A percentile compares a stretch with the other conserved stretches of the same genome.
Evolutionary conservation across 2,113 vertebrate species (phyloP).

Genomic region (Leucopternis melanops): DNA sequence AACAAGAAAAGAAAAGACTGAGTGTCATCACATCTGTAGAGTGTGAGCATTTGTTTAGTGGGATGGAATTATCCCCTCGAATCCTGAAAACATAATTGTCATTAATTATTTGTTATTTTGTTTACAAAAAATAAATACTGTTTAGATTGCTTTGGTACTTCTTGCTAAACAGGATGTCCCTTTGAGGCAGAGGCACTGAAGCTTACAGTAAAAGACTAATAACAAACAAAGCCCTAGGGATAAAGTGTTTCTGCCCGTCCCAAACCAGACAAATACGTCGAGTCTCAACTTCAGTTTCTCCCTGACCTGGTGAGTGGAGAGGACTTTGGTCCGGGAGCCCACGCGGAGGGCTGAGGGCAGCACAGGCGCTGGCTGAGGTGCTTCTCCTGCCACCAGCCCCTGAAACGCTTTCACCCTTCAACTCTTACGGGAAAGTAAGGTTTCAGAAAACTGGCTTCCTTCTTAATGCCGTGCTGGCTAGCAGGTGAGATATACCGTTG

Average conservation of each 20-base stretch:
- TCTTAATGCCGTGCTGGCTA: not conserved
- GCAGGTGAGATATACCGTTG: not conserved
- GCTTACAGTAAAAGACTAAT: slow-evolving; percentile 25
- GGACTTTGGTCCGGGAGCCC: not conserved
- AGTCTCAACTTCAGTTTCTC: not conserved
- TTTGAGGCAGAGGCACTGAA: slow-evolving; percentile 12
- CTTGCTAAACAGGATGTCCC: slow-evolving; percentile 45
- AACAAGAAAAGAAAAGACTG: slow-evolving; percentile 1
- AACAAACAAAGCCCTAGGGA: slow-evolving; percentile 8
- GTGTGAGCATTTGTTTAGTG: not conserved
- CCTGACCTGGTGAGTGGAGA: not conserved
- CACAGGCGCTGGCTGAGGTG: not conserved
- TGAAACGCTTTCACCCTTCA: not conserved
- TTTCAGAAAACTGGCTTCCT: not conserved
- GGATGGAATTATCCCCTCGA: not conserved
- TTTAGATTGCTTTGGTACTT: slow-evolving; percentile 27
- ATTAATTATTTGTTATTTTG: slow-evolving; percentile 42
- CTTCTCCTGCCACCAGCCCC: not conserved
- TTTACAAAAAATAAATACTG: slow-evolving; percentile 17
- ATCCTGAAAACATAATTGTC: slow-evolving; percentile 2
- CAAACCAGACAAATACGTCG: not conserved
- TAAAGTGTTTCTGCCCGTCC: not conserved
- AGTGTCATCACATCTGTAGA: slow-evolving; percentile 2
- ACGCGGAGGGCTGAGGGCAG: not conserved
- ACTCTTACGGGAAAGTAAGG: not conserved